Evolutionary conservation across 2,888 invertebrate genomes (phyloP).

Genomic region (Cremastinae sp.): DNA sequence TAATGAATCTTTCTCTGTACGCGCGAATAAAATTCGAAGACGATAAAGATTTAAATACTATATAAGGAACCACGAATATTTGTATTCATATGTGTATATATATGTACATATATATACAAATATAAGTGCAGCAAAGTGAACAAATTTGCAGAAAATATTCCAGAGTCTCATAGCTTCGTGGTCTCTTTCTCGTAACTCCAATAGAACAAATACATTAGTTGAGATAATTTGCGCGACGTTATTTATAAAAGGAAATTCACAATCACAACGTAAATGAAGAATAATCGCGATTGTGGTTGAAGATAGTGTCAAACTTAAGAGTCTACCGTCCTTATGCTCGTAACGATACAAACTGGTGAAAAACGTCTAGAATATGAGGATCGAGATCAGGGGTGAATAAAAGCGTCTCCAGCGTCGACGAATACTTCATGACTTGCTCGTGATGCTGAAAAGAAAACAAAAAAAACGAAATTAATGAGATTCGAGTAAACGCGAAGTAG

Average conservation of each 20-base stretch:
- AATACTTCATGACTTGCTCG: constrained; percentile 98
- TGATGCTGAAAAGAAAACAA: constrained; percentile 89
- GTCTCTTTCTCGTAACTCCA: constrained; percentile 2
- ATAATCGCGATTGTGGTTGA: constrained; percentile 16
- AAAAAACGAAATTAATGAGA: not conserved
- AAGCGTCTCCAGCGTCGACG: constrained; percentile 95
- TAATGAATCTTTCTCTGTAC: too few relatives aligned
- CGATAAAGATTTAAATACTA: constrained; percentile 9
- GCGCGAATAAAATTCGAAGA: too few relatives aligned
- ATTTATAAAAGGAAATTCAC: constrained; percentile 10
- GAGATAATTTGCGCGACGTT: constrained; percentile 22
- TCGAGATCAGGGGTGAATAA: constrained; percentile 98
- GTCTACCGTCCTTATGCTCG: constrained; percentile 83
- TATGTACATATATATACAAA: not conserved
- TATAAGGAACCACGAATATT: not conserved
- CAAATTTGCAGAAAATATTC: not conserved
- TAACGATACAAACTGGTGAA: constrained; percentile 97
- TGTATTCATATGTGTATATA: not conserved
- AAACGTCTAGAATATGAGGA: constrained; percentile 96
- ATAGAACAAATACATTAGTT: constrained; percentile 8
- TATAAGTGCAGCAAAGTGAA: not conserved
- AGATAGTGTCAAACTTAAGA: constrained; percentile 16
- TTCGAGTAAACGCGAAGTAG: not conserved
- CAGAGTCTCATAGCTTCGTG: constrained; percentile 26
- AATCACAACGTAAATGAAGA: constrained; percentile 26